Evolutionary conservation across 2,888 invertebrate genomes (phyloP).

Genomic region (Synergus gifuensis): DNA sequence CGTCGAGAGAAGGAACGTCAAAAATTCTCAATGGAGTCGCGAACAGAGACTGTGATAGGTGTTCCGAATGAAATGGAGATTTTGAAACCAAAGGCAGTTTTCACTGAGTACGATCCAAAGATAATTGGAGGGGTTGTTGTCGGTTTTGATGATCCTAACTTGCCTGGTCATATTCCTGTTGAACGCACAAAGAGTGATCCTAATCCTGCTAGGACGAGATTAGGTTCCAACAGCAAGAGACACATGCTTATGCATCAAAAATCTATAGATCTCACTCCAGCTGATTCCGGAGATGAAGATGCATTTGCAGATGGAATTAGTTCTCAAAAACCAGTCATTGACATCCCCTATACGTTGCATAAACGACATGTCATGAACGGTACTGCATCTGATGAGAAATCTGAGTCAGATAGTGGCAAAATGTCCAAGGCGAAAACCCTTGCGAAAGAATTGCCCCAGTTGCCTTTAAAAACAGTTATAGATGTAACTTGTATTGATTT

Average conservation of each 20-base stretch:
- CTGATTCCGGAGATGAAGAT: slow-evolving; percentile 91
- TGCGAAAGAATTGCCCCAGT: slow-evolving; percentile 68
- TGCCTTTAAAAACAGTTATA: slow-evolving; percentile 69
- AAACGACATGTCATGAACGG: slow-evolving; percentile 93
- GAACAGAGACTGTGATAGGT: slow-evolving; percentile 67
- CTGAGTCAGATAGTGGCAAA: slow-evolving; percentile 72
- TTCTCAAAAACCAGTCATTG: slow-evolving; percentile 78
- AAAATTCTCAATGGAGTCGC: slow-evolving; percentile 67
- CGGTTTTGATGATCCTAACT: slow-evolving; percentile 69
- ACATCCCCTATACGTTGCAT: slow-evolving; percentile 91
- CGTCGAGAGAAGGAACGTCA: slow-evolving; percentile 70
- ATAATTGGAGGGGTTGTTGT: slow-evolving; percentile 74
- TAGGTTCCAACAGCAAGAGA: slow-evolving; percentile 86
- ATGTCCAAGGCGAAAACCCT: slow-evolving; percentile 56
- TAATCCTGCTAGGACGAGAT: slow-evolving; percentile 86
- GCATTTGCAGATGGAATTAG: slow-evolving; percentile 82
- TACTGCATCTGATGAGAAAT: slow-evolving; percentile 80
- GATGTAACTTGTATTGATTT: slow-evolving; percentile 71
- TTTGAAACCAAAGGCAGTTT: slow-evolving; percentile 76
- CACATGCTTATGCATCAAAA: slow-evolving; percentile 91
- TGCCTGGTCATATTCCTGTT: slow-evolving; percentile 82
- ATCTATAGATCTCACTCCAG: slow-evolving; percentile 90
- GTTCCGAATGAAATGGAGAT: slow-evolving; percentile 68
- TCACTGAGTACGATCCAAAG: slow-evolving; percentile 85
- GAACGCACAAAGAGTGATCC: slow-evolving; percentile 94